Base-by-base conservation (phyloP, 2,888 invertebrate genomes). In the Trachelus iudaicus region DNA sequence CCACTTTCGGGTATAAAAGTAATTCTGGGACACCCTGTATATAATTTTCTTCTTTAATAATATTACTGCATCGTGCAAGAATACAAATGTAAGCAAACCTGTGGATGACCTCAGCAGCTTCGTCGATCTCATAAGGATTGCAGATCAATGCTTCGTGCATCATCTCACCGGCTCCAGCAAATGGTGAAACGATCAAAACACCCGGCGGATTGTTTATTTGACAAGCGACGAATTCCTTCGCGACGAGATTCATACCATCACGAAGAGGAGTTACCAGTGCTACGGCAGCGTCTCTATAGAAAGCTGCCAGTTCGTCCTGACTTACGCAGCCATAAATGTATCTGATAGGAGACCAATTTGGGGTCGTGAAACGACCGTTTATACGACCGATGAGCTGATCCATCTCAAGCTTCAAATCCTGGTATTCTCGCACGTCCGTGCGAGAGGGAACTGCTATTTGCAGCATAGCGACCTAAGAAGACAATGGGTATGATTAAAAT, bases 91-190 rank as follows among this genome's bases (percentile, higher is more conserved):
- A 31, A 75, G 77, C 34, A 76, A 87, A 94, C 94, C 96, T 95
- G 90, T 97, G 96, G 84, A 97, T 95, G 34, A 96, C 95, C 91
- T 97, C 97, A 30, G 97, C 97, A 4, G 97, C 97, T 83, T 96
- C 96, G 85, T 97, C 96, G 75, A 97, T 93, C 91, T 98, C 97
- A 87, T 97, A 97, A 0, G 97, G 97, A 91, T 98, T 98, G 89
- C 97, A 97, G 76, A 97, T 94, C 13, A 98, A 93, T 3, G 97
- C 97, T 90, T 98, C 97, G 92, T 97, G 97, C 97, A 98, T 97
- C 94, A 96, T 97, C 91, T 97, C 97, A 0, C 97, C 97, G 11
- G 98, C 97, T 1, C 98, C 98, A 78, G 98, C 97, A 89, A 98
- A 98, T 0, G 97, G 97, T 0, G 97, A 97, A 12, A 98, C 95